Conservation (phyloP, 2,797 vertebrate species). For the Sciaenops ocellatus region DNA sequence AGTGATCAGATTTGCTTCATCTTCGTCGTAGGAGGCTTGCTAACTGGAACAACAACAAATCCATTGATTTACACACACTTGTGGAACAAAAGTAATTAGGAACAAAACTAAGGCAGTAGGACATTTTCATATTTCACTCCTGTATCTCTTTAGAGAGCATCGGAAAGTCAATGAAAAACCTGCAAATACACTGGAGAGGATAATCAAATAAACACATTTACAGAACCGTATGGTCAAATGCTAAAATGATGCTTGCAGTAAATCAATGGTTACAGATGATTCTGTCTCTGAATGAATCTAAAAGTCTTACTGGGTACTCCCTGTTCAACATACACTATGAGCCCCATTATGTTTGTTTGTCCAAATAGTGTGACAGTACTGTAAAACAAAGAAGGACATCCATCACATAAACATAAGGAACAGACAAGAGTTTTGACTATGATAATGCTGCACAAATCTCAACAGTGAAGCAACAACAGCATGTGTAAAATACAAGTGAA, state of each 20-base stretch:
- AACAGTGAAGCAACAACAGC: constrained; percentile 7
- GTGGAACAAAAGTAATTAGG: constrained; percentile 20
- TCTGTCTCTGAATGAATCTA: neutral
- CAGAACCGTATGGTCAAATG: neutral
- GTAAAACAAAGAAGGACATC: neutral
- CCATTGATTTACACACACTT: constrained; percentile 25
- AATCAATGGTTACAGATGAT: neutral
- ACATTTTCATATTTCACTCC: constrained; percentile 8
- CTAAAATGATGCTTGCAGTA: neutral
- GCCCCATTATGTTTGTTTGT: neutral
- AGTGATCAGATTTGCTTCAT: constrained; percentile 13
- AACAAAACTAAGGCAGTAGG: constrained; percentile 23
- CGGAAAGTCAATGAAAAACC: constrained; percentile 20
- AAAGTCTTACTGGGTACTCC: neutral
- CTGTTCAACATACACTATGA: no score
- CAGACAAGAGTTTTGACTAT: neutral
- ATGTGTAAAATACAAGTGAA: neutral
- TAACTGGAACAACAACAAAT: constrained; percentile 11
- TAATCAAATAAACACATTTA: neutral
- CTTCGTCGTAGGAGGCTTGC: neutral
- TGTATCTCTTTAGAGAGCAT: neutral
- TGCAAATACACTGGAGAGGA: constrained; percentile 1
- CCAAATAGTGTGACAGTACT: neutral
- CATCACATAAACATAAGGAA: neutral
- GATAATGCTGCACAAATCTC: neutral